Base-by-base conservation (phyloP, 2,888 invertebrate genomes). In the Xestoiulus laeticollis region DNA sequence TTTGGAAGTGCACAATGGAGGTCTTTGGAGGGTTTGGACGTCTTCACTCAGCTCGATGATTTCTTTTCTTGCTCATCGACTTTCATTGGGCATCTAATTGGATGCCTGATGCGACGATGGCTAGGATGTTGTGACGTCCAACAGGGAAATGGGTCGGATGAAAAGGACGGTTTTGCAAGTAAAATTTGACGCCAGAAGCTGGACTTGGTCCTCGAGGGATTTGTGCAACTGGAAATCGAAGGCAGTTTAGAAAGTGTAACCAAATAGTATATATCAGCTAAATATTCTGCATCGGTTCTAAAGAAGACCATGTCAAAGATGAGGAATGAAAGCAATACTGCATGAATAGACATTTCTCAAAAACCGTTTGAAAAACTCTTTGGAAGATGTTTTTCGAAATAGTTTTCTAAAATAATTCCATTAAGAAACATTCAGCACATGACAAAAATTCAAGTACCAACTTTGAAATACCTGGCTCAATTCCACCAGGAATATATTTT, bases 21-120 rank as follows among this genome's bases (percentile, higher is more conserved):
- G 59, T 59, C 59, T 59, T 59, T 22, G 59, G 59, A 59, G 59
- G 22, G 59, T 59, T 59, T n/a, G 59, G 59, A 59, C 59, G 59
- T 59, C 59, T 59, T 59, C 59, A 59, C 59, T 59, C 59, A 59
- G 59, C 22, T 59, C 59, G 59, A 59, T 59, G 59, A 59, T 59
- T 59, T 59, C 59, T 59, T 59, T 59, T 59, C 59, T 59, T 59
- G 59, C 59, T 59, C 59, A 59, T 59, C 59, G 59, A 59, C 59
- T 59, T 59, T 59, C 59, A 59, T 59, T 59, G 59, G 59, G 59
- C 6, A n/a, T 59, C 59, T 59, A 59, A 59, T 59, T 59, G 59
- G 59, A 59, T 59, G 59, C 59, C 59, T 59, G 59, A 59, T 59
- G 59, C 59, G 59, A 59, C 59, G 59, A 59, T 59, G 59, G 22